Base-by-base conservation (phyloP, 30 jellyfish, hydroid and myxozoan species). In the Morbakka virulenta region DNA sequence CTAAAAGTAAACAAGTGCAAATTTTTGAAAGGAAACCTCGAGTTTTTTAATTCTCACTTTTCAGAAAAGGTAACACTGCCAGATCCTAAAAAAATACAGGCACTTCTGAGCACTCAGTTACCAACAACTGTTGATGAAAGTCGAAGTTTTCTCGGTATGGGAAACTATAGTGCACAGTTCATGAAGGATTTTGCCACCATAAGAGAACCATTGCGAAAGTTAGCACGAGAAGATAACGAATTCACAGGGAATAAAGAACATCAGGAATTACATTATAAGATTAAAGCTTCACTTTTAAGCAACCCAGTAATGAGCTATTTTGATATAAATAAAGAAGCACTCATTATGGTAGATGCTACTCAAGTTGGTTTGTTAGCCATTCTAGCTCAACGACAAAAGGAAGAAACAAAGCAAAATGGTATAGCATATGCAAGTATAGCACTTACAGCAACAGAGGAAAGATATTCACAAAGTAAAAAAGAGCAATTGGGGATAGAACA, bases 321-420 rank as follows among this genome's bases (percentile, higher is more conserved):
- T 51, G 89, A 69, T 47, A 12, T 52, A 6, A 51, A 17, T 4
- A 74, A 74, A 27, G 36, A 25, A 74, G 52, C 84, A 22, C 25
- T 3, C 68, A 52, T 74, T 21, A 22, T 74, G 61, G 84, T 74
- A 9, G 82, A 69, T 35, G 82, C 82, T 3, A 29, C 22, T 27
- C 79, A 4, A 4, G 65, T 65, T 25, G 85, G 85, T 11, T 61
- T 74, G 27, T 26, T 27, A 4, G 86, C 86, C 69, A 74, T 74
- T 14, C 22, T 74, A 74, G 85, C 87, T 9, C 87, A 76, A 76
- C n/a, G n/a, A n/a, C n/a, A n/a, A n/a, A n/a, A n/a, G n/a, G n/a
- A n/a, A n/a, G n/a, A n/a, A n/a, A n/a, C n/a, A n/a, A n/a, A n/a
- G n/a, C n/a, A n/a, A n/a, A n/a, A n/a, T n/a, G n/a, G n/a, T n/a